These are phyloP conservation scores for Bombylius major DNA, from an alignment of 2,888 invertebrate genomes.

Conservation along the genomic window DNA sequence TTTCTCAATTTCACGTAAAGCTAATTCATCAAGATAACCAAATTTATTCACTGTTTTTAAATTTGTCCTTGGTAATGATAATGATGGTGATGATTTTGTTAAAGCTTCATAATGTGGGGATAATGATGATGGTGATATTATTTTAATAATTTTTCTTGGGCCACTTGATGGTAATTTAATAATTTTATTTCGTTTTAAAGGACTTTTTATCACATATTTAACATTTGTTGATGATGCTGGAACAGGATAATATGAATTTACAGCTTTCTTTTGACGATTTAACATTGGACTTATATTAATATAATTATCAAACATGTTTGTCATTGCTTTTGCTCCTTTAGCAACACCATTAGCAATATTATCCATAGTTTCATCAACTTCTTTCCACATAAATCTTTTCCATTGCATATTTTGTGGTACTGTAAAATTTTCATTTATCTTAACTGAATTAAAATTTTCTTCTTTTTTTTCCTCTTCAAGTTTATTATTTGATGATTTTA, in stretches of 20 bases:
- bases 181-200: conserved; percentile 27
- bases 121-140: not conserved
- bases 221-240: conserved; percentile 26
- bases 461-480: too few species aligned
- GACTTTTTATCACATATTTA: conserved; percentile 28
- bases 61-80: not conserved
- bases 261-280: not conserved
- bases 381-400: conserved; percentile 35
- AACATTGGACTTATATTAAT: not conserved
- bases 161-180: conserved; percentile 21
- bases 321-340: conserved; percentile 24
- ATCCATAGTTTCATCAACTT: conserved; percentile 30
- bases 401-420: conserved; percentile 19
- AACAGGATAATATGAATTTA: conserved; percentile 17
- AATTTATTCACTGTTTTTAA: not conserved
- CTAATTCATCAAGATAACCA: conserved; percentile 14
- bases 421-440: not conserved
- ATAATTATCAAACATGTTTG: conserved; percentile 17
- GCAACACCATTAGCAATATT: conserved; percentile 22
- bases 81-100: not conserved
- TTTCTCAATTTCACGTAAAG: conserved; percentile 26
- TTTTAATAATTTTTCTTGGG: conserved; percentile 4
- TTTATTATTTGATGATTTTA: too few species aligned
- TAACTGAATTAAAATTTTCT: not conserved
- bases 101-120: not conserved